Conservation (phyloP, 1,140 invertebrate genomes). For the Cyclargus thomasi region DNA sequence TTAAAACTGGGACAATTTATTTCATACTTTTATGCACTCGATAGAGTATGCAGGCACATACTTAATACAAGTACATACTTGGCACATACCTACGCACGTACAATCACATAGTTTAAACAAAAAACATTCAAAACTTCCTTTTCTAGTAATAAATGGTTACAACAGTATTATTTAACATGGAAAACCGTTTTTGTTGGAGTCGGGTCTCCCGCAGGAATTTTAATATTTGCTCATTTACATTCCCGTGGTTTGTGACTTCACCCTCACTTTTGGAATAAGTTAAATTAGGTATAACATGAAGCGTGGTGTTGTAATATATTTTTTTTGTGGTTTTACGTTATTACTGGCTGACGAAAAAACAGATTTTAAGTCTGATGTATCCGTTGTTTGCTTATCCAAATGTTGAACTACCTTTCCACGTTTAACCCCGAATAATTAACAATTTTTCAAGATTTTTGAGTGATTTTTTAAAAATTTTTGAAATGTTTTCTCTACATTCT, state of each 20-base stretch:
- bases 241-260: not conserved
- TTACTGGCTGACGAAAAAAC: not conserved
- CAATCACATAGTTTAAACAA: too few relatives aligned
- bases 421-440: too few relatives aligned
- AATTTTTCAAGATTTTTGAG: too few relatives aligned
- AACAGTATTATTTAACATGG: not conserved
- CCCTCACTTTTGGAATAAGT: not conserved
- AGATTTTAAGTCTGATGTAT: not conserved
- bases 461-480: too few relatives aligned
- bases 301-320: not conserved
- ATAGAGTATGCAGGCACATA: too few relatives aligned
- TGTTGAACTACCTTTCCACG: too few relatives aligned
- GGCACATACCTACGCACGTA: not conserved
- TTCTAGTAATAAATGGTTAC: not conserved
- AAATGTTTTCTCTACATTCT: too few relatives aligned
- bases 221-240: slow-evolving; percentile 9
- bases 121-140: not conserved
- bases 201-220: not conserved
- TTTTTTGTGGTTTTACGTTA: not conserved
- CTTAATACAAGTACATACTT: too few relatives aligned
- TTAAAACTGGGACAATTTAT: not conserved
- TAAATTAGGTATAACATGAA: not conserved
- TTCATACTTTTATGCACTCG: not conserved
- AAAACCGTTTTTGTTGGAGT: not conserved
- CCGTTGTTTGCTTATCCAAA: not conserved